Base-by-base conservation (phyloP, 2,113 vertebrate species). In the Triplophysa siluroides region DNA sequence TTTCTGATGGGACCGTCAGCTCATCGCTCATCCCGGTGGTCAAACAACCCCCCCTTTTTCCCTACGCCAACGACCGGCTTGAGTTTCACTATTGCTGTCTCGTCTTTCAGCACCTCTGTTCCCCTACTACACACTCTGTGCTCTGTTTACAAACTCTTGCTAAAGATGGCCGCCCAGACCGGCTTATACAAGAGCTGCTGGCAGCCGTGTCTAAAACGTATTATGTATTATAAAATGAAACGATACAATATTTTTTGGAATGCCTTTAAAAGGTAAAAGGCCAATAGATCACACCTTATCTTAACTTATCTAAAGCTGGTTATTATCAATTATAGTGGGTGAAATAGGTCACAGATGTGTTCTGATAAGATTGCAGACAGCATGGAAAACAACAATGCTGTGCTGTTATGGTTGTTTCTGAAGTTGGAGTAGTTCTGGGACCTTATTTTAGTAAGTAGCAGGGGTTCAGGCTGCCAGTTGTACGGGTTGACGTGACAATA, bases 401-500 rank as follows among this genome's bases (percentile, higher is more conserved):
- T 45, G 43, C 10, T 38, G 3, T n/a, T 58, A 58, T 60, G 54
- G 7, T 33, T 38, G 4, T 21, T 61, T 26, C 3, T 45, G n/a
- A 10, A 29, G 56, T 74, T 61, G 21, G 54, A 45, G 41, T 50
- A 8, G 33, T 74, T 74, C 13, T 24, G 13, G 29, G 56, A 43
- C 71, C 33, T 74, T 61, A 61, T 74, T 63, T 75, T 29, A 47
- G 66, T 78, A 29, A 75, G 80, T 66, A 64, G 62, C 54, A 26
- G 63, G 43, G 26, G 33, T 3, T 50, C 66, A 5, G 62, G 67
- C 68, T 60, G 67, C 33, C 41, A 64, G 67, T 74, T 50, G 76
- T 68, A 75, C 23, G 61, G 72, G 76, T 65, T 77, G 79, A 72
- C 47, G 29, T 84, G 85, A 90, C 77, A 76, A 82, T 90, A 89